phyloP scores from a whole-genome alignment of 2,113 vertebrate genomes.

The Phodopus roborovskii region DNA sequence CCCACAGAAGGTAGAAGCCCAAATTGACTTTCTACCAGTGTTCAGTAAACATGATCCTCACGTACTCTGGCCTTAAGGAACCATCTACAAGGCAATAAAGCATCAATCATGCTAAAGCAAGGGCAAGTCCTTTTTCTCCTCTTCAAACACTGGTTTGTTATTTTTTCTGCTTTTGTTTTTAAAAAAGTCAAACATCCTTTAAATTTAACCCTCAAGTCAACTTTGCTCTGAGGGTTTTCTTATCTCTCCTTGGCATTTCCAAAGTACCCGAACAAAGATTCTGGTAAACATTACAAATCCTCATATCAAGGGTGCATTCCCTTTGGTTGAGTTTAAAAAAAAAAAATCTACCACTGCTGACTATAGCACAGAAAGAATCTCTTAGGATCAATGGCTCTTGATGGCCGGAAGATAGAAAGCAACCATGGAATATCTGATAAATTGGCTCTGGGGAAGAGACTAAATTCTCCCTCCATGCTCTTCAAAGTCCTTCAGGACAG shows the following conservation, averaged over 20 bases:
- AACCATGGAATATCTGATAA: conserved; percentile 13
- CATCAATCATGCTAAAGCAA: conserved; percentile 47
- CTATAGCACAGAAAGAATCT: background rate
- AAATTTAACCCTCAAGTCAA: conserved; percentile 73
- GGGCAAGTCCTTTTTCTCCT: background rate
- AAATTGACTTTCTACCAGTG: background rate
- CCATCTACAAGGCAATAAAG: conserved; percentile 58
- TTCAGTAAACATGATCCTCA: conserved; percentile 15
- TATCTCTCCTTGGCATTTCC: conserved; percentile 59
- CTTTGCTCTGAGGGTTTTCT: conserved; percentile 69
- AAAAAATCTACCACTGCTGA: background rate
- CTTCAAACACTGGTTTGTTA: conserved; percentile 51
- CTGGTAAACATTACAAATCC: conserved; percentile 72
- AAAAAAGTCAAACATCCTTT: conserved; percentile 68
- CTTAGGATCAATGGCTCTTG: conserved; percentile 13
- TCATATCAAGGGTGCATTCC: conserved; percentile 2
- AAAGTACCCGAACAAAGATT: conserved; percentile 63
- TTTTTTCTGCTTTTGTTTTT: conserved; percentile 64
- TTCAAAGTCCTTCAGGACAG: conserved; percentile 26
- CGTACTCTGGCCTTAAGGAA: background rate
- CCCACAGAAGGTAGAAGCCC: background rate
- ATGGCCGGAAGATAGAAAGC: background rate
- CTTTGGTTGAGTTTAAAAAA: background rate
- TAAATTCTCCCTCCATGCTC: background rate
- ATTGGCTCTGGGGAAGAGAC: background rate